Percentiles rank a stretch among this genome's conserved stretches.
These are phyloP conservation scores for Mustelus asterias DNA, from an alignment of 2,113 vertebrate genomes.

Conservation along the genomic window DNA sequence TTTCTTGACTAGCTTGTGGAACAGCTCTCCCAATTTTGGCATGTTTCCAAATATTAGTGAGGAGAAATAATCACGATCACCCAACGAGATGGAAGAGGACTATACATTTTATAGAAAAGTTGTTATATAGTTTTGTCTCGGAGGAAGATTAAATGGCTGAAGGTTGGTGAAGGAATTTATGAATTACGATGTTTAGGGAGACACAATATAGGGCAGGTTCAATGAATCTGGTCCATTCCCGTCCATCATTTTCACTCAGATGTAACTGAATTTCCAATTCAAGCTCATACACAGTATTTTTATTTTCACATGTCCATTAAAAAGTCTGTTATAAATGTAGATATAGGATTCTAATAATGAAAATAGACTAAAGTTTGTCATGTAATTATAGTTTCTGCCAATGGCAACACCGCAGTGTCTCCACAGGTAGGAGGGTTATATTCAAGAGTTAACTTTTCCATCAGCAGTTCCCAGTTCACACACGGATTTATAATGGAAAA, in stretches of 20 bases:
- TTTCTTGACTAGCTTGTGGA: too few relatives aligned
- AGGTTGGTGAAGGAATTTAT: neutral
- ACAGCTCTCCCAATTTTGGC: too few relatives aligned
- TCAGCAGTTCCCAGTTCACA: neutral
- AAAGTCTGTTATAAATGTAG: neutral
- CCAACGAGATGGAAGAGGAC: neutral
- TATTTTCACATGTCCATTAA: neutral
- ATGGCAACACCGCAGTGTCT: neutral
- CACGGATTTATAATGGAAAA: neutral
- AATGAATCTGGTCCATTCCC: neutral
- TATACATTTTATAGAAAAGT: neutral
- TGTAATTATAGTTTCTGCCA: neutral
- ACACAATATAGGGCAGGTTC: neutral
- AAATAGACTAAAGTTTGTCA: neutral
- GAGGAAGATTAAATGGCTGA: neutral
- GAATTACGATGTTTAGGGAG: neutral
- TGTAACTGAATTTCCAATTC: neutral
- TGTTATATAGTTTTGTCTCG: neutral
- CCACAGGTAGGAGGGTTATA: neutral
- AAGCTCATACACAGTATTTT: neutral
- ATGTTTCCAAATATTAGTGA: neutral
- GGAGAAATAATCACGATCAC: neutral
- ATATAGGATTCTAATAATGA: neutral
- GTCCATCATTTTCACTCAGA: neutral
- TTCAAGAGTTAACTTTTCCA: neutral